Evolutionary conservation across 2,113 vertebrate species (phyloP).

Genomic region (Spermophilus dauricus): DNA sequence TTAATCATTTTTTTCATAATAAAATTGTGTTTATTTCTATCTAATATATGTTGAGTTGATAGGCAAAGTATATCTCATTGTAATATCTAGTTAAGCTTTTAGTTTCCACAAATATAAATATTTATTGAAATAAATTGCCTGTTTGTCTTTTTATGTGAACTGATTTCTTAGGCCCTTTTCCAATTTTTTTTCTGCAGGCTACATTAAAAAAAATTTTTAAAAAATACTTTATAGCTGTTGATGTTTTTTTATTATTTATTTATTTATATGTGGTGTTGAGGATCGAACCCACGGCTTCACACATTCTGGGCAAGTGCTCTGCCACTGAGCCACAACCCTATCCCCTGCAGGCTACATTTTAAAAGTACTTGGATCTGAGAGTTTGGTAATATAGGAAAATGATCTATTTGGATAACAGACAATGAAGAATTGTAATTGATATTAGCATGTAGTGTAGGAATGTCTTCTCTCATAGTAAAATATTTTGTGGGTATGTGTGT

Average conservation of each 20-base stretch:
- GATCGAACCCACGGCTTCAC: too few species aligned
- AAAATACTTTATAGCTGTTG: too few species aligned
- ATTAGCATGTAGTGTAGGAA: neutral
- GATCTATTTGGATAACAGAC: neutral
- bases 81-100: neutral
- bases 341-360: neutral
- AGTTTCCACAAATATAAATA: slow-evolving; percentile 5
- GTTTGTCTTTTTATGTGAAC: neutral
- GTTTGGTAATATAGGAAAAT: neutral
- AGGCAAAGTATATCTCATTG: neutral
- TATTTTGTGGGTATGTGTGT: neutral
- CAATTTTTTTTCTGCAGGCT: neutral
- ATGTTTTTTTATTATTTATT: too few species aligned
- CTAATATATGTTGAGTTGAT: neutral
- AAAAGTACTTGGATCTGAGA: neutral
- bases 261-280: too few species aligned
- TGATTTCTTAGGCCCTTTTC: neutral
- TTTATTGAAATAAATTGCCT: slow-evolving; percentile 25
- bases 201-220: neutral
- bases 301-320: too few species aligned
- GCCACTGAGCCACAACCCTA: too few species aligned
- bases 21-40: neutral
- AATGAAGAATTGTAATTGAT: neutral
- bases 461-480: neutral
- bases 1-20: neutral